Conservation (phyloP, 2,888 invertebrate genomes). For the Cerastis rubricosa region DNA sequence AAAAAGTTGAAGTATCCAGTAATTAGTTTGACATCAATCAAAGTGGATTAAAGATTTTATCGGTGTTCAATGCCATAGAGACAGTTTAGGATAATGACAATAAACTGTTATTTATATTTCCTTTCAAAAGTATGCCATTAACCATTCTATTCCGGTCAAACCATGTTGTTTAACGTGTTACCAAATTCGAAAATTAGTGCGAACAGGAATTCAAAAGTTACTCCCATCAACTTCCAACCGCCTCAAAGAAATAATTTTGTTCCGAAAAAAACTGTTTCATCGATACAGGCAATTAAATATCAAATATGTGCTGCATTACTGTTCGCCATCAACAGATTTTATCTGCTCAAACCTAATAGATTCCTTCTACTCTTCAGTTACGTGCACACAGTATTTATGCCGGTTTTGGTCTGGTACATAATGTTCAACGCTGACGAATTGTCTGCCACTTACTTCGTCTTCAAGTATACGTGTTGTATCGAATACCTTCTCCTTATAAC, state of each 20-base stretch:
- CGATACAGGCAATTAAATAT: conserved; percentile 65
- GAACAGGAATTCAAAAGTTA: conserved; percentile 70
- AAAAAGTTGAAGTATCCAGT: conserved; percentile 43
- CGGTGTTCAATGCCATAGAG: conserved; percentile 34
- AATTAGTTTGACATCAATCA: conserved; percentile 55
- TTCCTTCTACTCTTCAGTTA: conserved; percentile 60
- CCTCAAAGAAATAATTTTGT: conserved; percentile 66
- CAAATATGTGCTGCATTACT: conserved; percentile 66
- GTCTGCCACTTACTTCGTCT: conserved; percentile 68
- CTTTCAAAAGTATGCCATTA: conserved; percentile 27
- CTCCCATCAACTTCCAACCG: conserved; percentile 59
- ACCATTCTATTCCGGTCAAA: conserved; percentile 4
- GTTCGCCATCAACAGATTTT: conserved; percentile 74
- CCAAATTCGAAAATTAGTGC: conserved; percentile 59
- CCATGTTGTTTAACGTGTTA: conserved; percentile 53
- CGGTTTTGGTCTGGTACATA: conserved; percentile 54
- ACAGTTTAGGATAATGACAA: conserved; percentile 27
- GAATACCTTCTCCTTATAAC: conserved; percentile 74
- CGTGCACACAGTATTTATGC: conserved; percentile 59
- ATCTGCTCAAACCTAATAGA: conserved; percentile 69
- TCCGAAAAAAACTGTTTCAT: conserved; percentile 38
- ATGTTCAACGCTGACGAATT: conserved; percentile 46
- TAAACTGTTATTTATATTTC: not conserved
- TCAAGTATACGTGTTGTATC: conserved; percentile 68
- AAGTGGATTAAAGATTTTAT: conserved; percentile 62